A percentile compares a stretch with the other conserved stretches of the same genome.
phyloP scores from a whole-genome alignment of 2,797 vertebrate genomes.

The Falco cherrug region DNA sequence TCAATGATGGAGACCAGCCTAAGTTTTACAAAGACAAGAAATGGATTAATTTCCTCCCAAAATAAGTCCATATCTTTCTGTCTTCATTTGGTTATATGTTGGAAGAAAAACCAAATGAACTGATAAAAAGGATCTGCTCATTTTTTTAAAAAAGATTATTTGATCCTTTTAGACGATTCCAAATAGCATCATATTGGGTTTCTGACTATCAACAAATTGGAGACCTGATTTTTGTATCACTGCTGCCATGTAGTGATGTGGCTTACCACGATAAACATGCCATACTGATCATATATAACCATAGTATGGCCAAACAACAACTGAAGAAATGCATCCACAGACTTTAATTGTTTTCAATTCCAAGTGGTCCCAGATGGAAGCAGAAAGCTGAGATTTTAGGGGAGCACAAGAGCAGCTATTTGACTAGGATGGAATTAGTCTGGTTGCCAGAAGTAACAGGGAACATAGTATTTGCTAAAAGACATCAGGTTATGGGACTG shows the following conservation, averaged over 20 bases:
- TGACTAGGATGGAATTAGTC: not conserved
- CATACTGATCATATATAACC: not conserved
- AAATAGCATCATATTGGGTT: not conserved
- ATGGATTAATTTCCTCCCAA: not conserved
- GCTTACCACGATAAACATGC: not conserved
- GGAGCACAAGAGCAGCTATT: not conserved
- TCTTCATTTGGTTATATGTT: not conserved
- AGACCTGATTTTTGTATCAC: not conserved
- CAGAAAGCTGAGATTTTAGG: not conserved
- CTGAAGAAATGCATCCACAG: not conserved
- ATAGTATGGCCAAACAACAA: not conserved
- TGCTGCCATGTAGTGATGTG: accelerated
- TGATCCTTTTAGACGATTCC: not conserved
- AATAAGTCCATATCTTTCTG: not conserved
- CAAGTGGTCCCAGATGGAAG: not conserved
- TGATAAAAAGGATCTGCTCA: not conserved
- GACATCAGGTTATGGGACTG: not conserved
- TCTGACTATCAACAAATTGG: not conserved
- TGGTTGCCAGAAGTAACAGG: not conserved
- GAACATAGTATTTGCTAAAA: not conserved
- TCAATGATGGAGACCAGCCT: not conserved
- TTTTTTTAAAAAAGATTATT: not conserved
- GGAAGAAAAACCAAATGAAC: not conserved
- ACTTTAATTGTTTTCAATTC: not conserved
- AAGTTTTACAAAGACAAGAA: not conserved